These are phyloP conservation scores for Propithecus coquereli DNA, from an alignment of 2,113 vertebrate species.

Conservation along the genomic window DNA sequence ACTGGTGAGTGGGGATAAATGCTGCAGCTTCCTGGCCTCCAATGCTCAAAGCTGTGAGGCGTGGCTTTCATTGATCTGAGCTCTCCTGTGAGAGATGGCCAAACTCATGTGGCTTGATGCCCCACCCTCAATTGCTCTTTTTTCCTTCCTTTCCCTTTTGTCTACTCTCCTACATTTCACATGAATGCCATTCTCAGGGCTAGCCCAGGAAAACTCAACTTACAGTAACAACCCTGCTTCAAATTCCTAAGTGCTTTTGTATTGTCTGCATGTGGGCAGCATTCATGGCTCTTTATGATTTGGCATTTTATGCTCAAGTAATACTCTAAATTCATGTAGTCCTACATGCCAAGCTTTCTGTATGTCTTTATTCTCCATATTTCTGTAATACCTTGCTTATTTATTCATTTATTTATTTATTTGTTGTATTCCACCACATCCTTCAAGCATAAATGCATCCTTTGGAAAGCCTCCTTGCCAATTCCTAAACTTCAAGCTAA, in stretches of 20 bases:
- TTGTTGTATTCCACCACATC: background rate
- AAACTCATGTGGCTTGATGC: background rate
- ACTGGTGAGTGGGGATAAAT: background rate
- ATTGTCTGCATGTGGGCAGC: background rate
- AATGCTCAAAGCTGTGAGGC: background rate
- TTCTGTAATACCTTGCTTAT: background rate
- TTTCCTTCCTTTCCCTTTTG: background rate
- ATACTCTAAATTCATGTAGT: background rate
- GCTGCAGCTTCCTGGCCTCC: background rate
- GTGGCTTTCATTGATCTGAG: background rate
- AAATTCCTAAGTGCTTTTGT: background rate
- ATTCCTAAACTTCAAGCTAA: background rate
- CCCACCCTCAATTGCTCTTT: rapidly evolving
- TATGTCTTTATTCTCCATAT: background rate
- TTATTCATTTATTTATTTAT: background rate
- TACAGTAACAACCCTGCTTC: background rate
- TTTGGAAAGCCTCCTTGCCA: background rate
- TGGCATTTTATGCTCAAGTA: background rate
- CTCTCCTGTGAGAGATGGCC: too few relatives aligned
- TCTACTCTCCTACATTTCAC: background rate
- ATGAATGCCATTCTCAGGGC: background rate
- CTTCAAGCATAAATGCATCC: background rate
- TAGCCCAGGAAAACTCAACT: background rate
- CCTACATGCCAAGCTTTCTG: background rate
- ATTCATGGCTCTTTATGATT: background rate